phyloP scores from a whole-genome alignment of 2,888 invertebrate species.

The Catocala fraxini region DNA sequence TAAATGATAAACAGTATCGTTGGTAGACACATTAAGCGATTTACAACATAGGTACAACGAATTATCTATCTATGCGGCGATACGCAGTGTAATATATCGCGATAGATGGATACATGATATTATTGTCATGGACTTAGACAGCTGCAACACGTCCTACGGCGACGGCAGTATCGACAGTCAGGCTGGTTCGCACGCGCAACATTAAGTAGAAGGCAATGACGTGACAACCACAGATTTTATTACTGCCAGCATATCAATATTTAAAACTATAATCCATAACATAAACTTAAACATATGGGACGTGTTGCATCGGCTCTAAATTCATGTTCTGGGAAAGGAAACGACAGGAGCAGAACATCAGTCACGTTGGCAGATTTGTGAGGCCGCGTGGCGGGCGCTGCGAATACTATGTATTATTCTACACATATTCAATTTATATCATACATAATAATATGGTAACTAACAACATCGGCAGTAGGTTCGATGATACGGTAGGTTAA shows the following conservation, averaged over 20 bases:
- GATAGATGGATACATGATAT: background rate
- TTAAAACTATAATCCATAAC: conserved; percentile 9
- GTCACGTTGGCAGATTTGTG: conserved; percentile 63
- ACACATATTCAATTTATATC: conserved; percentile 36
- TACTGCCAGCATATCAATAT: conserved; percentile 1
- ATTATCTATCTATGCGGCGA: background rate
- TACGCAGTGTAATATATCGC: conserved; percentile 4
- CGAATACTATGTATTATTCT: conserved; percentile 44
- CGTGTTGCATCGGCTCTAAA: conserved; percentile 26
- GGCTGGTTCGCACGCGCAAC: too few species aligned
- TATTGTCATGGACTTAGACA: conserved; percentile 31
- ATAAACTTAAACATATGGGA: background rate
- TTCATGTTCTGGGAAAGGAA: conserved; percentile 22
- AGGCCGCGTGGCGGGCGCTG: conserved; percentile 55
- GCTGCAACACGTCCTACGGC: conserved; percentile 5
- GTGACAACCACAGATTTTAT: background rate
- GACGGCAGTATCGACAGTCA: conserved; percentile 6
- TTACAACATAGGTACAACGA: conserved; percentile 3
- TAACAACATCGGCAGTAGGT: conserved; percentile 48
- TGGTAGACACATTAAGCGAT: background rate
- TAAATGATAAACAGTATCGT: background rate
- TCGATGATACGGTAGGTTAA: conserved; percentile 51
- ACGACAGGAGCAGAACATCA: too few species aligned
- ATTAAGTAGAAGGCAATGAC: background rate
- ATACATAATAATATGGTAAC: conserved; percentile 50